phyloP scores from a whole-genome alignment of 2,797 vertebrate species.

The Hirundo rustica region DNA sequence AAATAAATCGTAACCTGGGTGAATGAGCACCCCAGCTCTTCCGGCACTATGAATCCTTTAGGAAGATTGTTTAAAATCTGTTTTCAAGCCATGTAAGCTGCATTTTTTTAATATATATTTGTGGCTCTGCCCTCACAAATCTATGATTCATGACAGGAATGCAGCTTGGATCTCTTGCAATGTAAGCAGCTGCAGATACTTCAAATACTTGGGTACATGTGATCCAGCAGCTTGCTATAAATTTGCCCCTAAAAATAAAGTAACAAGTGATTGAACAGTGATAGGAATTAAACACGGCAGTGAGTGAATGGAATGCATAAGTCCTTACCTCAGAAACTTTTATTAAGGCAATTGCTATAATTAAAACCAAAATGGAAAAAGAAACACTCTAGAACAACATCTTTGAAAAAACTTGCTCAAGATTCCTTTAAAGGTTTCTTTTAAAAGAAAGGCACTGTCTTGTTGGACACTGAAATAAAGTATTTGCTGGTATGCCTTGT shows the following conservation, averaged over 20 bases:
- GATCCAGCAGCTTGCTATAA: conserved; percentile 82
- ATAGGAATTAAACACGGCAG: conserved; percentile 79
- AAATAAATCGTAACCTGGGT: background rate
- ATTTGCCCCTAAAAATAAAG: conserved; percentile 85
- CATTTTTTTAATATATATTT: conserved; percentile 68
- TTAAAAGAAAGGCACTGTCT: background rate
- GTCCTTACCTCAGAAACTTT: conserved; percentile 77
- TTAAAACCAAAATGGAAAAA: conserved; percentile 73
- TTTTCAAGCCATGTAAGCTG: background rate
- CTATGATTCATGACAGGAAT: conserved; percentile 83
- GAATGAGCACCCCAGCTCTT: background rate
- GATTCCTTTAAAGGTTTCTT: conserved; percentile 15
- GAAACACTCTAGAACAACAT: conserved; percentile 43
- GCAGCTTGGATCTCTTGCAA: conserved; percentile 80
- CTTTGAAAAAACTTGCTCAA: conserved; percentile 43
- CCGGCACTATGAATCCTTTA: background rate
- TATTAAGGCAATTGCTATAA: conserved; percentile 75
- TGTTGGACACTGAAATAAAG: background rate
- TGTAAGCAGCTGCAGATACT: conserved; percentile 85
- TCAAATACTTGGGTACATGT: conserved; percentile 82
- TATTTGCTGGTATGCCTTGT: conserved; percentile 19
- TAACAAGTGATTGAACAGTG: conserved; percentile 82
- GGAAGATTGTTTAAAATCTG: conserved; percentile 32
- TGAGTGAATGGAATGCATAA: conserved; percentile 79
- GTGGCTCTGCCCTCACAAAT: conserved; percentile 74